Conservation (phyloP, 2,797 vertebrate species). For the Enteromius mattozi region DNA sequence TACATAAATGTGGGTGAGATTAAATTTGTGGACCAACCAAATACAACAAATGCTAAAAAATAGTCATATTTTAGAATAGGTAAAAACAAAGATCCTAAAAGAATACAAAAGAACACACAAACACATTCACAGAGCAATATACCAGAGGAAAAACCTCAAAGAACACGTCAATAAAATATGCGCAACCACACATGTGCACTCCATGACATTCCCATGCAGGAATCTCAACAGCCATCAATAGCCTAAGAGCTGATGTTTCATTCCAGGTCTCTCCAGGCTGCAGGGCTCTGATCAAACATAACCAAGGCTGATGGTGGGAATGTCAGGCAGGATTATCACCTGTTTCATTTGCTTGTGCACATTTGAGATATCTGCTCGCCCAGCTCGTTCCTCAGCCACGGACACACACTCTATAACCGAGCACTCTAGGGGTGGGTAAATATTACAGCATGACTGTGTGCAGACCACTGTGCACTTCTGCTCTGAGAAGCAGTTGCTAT, state of each 20-base stretch:
- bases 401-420: slow-evolving; percentile 33
- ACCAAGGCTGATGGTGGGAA: slow-evolving; percentile 65
- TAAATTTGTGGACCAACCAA: not conserved
- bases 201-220: slow-evolving; percentile 72
- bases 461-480: slow-evolving; percentile 22
- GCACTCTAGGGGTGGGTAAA: slow-evolving; percentile 52
- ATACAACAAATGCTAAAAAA: not conserved
- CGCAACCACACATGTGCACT: slow-evolving; percentile 58
- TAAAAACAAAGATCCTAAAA: not conserved
- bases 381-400: slow-evolving; percentile 23
- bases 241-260: slow-evolving; percentile 70
- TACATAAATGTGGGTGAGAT: not conserved
- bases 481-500: slow-evolving; percentile 29
- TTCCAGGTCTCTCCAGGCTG: slow-evolving; percentile 63
- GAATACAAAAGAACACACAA: not conserved
- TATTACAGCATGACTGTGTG: slow-evolving; percentile 46
- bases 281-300: slow-evolving; percentile 73
- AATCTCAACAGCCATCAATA: slow-evolving; percentile 74
- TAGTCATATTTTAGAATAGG: not conserved
- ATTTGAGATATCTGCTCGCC: slow-evolving; percentile 62
- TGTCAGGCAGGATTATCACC: slow-evolving; percentile 72
- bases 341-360: slow-evolving; percentile 67
- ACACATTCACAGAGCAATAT: not conserved
- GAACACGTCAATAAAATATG: not conserved
- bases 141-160: slow-evolving; percentile 15